Base-by-base conservation (phyloP, 2,888 invertebrate species). In the Urechis unicinctus region DNA sequence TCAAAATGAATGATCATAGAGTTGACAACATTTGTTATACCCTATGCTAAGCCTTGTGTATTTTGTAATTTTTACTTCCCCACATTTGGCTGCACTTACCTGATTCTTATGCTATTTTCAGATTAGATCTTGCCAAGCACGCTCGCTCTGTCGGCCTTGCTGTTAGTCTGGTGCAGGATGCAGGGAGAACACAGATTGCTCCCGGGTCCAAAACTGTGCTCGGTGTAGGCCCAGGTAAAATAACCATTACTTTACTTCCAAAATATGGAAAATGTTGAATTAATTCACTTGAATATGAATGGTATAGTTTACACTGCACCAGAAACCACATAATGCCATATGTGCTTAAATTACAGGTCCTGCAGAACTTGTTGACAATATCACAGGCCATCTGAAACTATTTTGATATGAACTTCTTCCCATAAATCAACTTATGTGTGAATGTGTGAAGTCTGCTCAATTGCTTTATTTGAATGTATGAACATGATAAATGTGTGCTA, bases 101-200 rank as follows among this genome's bases (percentile, higher is more conserved):
- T n/a, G n/a, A 41, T 41, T 41, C 24, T 25, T 45, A 21, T 43
- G 24, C 6, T 26, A n/a, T 56, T 65, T 69, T 47, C 61, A 76
- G 76, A 52, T 78, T 85, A 63, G 81, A 84, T 60, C 80, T 95
- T 52, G 83, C 85, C 43, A 82, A 82, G 52, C 81, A 84, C 60
- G 93, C 94, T 0, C 85, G 83, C 66, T 80, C 83, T 30, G 73
- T 83, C 57, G 87, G 88, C 30, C 79, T 95, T 0, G 84, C 86
- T 13, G 86, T 87, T 59, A 68, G 69, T 55, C 73, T 91, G 29
- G 86, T 96, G 59, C 82, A 85, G 61, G 95, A 96, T 80, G 95
- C 95, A 3, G 96, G 96, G 1, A 85, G 90, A 64, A 96, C 95
- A 4, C 94, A 96, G 80, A 88, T 96, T 61, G 87, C 87, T 48